Evolutionary conservation across 2,888 invertebrate genomes (phyloP), one percentile per base, ranked within the genome.

Genomic region (Phortica magna): DNA sequence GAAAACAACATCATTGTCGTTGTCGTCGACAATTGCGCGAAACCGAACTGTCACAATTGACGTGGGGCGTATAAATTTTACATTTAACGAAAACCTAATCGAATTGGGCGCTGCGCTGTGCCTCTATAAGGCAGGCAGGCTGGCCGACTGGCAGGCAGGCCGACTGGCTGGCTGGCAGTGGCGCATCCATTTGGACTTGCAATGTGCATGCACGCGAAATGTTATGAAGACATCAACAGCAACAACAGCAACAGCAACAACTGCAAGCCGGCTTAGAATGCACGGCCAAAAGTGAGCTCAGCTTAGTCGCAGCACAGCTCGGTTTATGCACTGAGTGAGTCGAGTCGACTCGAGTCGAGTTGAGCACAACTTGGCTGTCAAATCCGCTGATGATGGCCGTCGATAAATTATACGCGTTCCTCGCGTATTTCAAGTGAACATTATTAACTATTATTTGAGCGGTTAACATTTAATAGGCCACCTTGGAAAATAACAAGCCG

Each of bases 11-110:
- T 9, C 48, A 9, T 12, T 64, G 79, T 59, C 59, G 72, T 77
- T 83, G 85, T 80, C 81, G 83, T 55, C 78, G 73, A 67, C 73
- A 72, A 74, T 72, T 59, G 74, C 48, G 57, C 72, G 61, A 75
- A 61, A 42, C 76, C 68, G 84, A 89, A 88, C 88, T 89, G 89
- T 89, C 88, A 87, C 86, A 89, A 87, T 83, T 88, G 87, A 88
- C 87, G 87, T 89, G 87, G 83, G 87, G 88, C 89, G 86, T 89
- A 89, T 88, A 88, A 87, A 89, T 88, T 84, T 88, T 86, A 86
- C 87, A 87, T 87, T 88, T 84, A 88, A 87, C 85, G 83, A 84
- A 85, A 86, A 84, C 86, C 83, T 85, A 87, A 88, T 88, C 82
- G 89, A 89, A 89, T 89, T 89, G 88, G 85, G 86, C 84, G 86